Percentiles rank a stretch among this genome's conserved stretches.
Conservation (phyloP, 2,797 vertebrate genomes). For the Sebastes baramenuke region DNA sequence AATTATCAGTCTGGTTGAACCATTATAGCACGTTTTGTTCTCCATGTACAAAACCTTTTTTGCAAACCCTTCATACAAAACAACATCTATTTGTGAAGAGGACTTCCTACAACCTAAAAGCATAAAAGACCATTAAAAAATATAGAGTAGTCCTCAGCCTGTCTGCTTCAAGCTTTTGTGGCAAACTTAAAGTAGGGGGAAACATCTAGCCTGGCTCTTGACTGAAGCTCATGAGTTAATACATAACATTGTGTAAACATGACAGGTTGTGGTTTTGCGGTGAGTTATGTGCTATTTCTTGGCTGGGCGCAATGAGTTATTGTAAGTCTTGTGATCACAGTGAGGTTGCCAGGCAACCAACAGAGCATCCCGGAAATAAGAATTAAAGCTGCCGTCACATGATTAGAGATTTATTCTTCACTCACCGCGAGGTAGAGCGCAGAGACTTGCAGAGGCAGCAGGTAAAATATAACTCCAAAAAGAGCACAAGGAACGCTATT, state of each 20-base stretch:
- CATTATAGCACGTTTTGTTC: not conserved
- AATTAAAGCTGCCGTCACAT: not conserved
- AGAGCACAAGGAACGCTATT: fast-evolving
- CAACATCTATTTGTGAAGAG: not conserved
- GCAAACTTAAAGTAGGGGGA: not conserved
- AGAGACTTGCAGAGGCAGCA: no score
- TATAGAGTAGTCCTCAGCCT: not conserved
- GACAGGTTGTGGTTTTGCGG: not conserved
- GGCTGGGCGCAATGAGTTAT: not conserved
- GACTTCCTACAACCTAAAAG: not conserved
- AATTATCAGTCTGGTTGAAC: not conserved
- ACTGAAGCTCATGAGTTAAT: not conserved
- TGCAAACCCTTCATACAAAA: not conserved
- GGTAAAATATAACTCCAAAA: no score
- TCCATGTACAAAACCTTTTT: not conserved
- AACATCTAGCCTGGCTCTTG: not conserved
- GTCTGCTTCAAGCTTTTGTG: not conserved
- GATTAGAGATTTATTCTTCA: no score
- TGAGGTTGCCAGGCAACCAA: not conserved
- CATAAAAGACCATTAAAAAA: not conserved
- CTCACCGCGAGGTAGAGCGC: no score
- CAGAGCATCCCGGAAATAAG: not conserved
- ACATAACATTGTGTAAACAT: not conserved
- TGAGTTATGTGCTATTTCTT: not conserved
- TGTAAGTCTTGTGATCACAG: not conserved